Conservation (phyloP, 2,888 invertebrate genomes). For the Embidobia sp. region DNA sequence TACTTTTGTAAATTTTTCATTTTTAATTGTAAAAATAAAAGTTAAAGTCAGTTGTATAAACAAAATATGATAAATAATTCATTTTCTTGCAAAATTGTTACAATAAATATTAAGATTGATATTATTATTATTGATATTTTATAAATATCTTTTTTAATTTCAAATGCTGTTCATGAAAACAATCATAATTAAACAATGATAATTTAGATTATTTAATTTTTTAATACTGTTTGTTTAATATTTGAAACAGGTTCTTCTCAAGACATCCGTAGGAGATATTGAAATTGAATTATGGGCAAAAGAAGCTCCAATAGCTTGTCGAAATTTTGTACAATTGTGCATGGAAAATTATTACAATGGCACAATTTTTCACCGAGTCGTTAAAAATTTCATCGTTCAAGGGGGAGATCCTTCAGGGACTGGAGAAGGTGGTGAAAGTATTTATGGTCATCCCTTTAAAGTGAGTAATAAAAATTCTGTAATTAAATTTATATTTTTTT, state of each 20-base stretch:
- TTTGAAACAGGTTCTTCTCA: slow-evolving; percentile 89
- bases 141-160: too few species aligned
- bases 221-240: too few species aligned
- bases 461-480: not conserved
- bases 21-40: too few species aligned
- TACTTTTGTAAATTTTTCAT: too few species aligned
- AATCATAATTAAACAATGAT: not conserved
- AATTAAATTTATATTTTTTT: slow-evolving; percentile 38
- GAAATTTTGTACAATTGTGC: slow-evolving; percentile 97
- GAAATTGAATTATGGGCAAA: slow-evolving; percentile 99
- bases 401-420: slow-evolving; percentile 98
- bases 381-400: slow-evolving; percentile 97
- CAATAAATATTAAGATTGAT: too few species aligned
- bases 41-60: too few species aligned
- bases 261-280: slow-evolving; percentile 97
- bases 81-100: too few species aligned
- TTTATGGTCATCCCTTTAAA: slow-evolving; percentile 86
- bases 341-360: slow-evolving; percentile 97
- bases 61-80: too few species aligned
- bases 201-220: not conserved
- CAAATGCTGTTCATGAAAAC: too few species aligned
- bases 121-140: too few species aligned
- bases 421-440: slow-evolving; percentile 97
- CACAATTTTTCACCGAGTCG: slow-evolving; percentile 95
- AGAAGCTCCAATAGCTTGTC: slow-evolving; percentile 96